Evolutionary conservation across 2,888 invertebrate genomes (phyloP).

Genomic region (Ethmia dodecea): DNA sequence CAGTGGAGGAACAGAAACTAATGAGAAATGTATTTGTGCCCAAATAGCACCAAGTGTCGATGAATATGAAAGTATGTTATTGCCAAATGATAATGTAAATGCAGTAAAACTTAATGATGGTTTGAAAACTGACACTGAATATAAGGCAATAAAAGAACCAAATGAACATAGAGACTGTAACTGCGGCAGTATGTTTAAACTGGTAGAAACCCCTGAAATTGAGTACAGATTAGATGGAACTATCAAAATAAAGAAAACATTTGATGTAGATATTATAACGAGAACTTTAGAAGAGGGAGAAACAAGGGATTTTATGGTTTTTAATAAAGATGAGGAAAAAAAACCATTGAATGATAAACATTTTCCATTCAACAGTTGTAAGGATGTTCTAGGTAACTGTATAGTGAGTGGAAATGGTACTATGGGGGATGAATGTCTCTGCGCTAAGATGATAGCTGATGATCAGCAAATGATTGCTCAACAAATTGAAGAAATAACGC

Average conservation of each 20-base stretch:
- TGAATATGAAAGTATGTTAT: neutral
- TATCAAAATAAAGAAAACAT: conserved; percentile 51
- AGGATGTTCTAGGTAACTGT: conserved; percentile 58
- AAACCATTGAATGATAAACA: conserved; percentile 9
- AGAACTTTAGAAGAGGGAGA: too few species aligned
- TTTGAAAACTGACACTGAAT: conserved; percentile 1
- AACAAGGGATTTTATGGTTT: too few species aligned
- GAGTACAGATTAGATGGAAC: conserved; percentile 46
- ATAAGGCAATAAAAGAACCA: conserved; percentile 2
- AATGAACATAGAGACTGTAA: conserved; percentile 2
- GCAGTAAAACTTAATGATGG: conserved; percentile 11
- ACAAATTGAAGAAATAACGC: conserved; percentile 65
- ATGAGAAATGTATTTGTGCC: conserved; percentile 40
- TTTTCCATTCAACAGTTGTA: conserved; percentile 51
- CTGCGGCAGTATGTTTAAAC: neutral
- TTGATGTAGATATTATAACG: conserved; percentile 37
- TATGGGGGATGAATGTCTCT: conserved; percentile 57
- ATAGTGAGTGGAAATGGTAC: conserved; percentile 57
- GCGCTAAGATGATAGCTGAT: conserved; percentile 57
- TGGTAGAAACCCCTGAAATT: conserved; percentile 30
- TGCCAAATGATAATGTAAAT: neutral
- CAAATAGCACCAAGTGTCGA: conserved; percentile 29
- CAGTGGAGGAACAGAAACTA: conserved; percentile 24
- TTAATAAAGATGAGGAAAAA: neutral
- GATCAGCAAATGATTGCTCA: conserved; percentile 49